Evolutionary conservation across 2,113 vertebrate species (phyloP), one percentile per base, ranked within the genome.

Genomic region (Syngnathus scovelli): DNA sequence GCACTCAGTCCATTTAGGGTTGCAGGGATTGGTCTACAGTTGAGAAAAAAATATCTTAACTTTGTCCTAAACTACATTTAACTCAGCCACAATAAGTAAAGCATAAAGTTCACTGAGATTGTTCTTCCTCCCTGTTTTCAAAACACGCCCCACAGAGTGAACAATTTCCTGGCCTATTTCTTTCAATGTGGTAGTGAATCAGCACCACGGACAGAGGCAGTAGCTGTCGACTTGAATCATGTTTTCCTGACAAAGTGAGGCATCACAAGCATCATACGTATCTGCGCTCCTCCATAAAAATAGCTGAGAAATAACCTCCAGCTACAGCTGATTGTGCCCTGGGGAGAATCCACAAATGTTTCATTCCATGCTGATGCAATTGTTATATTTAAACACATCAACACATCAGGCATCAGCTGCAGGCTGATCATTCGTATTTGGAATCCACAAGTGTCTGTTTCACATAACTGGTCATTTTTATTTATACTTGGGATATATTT

Each of bases 261-360:
- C 67, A 43, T 71, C 67, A 19, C 59, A 76, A 64, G 71, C 60
- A 46, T 68, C 66, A 51, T 68, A 76, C 78, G 69, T 76, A 82
- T 83, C 77, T 80, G 69, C 69, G 75, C 73, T 79, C 66, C 70
- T 71, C 70, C 76, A 75, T 76, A 71, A 75, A 75, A 77, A 67
- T 18, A 46, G 65, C 56, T 71, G 39, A 44, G 69, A 68, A 67
- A 69, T 80, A 70, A 81, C 69, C 68, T 56, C 68, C 62, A 71
- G 79, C 77, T 67, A 75, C 62, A 72, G 66, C 58, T 49, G 68
- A 77, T 58, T 68, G 65, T 4, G n/a, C 70, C 77, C 70, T 36
- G n/a, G 67, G 70, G 71, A 81, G 23, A 33, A 23, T 21, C 23
- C 61, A 71, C 63, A 64, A 79, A 72, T 71, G 23, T 67, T 36